Base-by-base conservation (phyloP, 2,113 vertebrate genomes). In the Myocastor coypus region DNA sequence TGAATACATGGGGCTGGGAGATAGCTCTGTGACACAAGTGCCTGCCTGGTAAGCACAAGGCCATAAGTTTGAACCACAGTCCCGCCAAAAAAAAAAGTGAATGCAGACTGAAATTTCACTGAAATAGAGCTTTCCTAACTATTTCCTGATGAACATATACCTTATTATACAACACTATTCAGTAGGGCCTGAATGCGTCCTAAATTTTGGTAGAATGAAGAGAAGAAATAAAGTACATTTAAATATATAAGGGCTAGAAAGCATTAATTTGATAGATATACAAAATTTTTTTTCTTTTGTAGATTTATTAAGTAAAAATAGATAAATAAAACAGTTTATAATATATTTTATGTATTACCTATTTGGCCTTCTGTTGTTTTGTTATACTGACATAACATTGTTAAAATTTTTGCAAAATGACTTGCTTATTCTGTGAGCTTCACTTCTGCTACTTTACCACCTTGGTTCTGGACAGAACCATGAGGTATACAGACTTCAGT, bases 381-480 rank as follows among this genome's bases (percentile, higher is more conserved):
- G 52, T 28, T 96, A 7, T 73, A 30, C 63, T 55, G 17, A 92
- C 81, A 77, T 61, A 37, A 8, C 20, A 59, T 3, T 57, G 13
- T 20, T 81, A 80, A 71, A 34, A 32, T 89, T 81, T 80, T 73
- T 84, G 19, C 26, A 63, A 89, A 96, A 91, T 75, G 26, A 90
- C 40, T 91, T 94, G 20, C 5, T 55, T 19, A 19, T 81, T 34
- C 26, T 69, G 11, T 26, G 3, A 26, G 81, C 5, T n/a, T 59
- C 16, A 68, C 85, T 24, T 59, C 30, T 95, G 57, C 22, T 69
- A 4, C 84, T 87, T 92, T 34, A 63, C 50, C 82, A 71, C 68
- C n/a, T 90, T 32, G 32, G 0, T 82, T 87, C 12, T 50, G 40
- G 59, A 16, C 40, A 57, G 24, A 92, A 32, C 10, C 5, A 20